A percentile compares a stretch with the other conserved stretches of the same genome.
phyloP scores from a whole-genome alignment of 2,113 vertebrate species.

The Antechinus flavipes region DNA sequence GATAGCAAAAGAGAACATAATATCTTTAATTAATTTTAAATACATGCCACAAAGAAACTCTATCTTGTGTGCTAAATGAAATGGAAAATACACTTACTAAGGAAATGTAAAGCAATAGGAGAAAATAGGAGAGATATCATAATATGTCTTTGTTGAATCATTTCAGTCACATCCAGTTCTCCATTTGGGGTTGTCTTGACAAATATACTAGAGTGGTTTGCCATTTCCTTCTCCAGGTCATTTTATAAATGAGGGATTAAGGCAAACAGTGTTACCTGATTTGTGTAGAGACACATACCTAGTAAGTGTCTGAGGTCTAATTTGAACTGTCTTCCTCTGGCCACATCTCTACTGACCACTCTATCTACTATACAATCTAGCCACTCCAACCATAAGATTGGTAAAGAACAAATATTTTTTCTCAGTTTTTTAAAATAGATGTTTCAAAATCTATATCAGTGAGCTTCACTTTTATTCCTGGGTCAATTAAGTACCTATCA shows the following conservation, averaged over 20 bases:
- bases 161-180: neutral
- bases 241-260: neutral
- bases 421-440: neutral
- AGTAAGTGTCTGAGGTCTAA: neutral
- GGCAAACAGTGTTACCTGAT: neutral
- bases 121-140: neutral
- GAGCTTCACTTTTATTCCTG: neutral
- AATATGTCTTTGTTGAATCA: neutral
- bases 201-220: neutral
- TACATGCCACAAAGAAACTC: too few species aligned
- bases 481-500: neutral
- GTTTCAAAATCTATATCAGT: neutral
- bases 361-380: neutral
- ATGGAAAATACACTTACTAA: too few species aligned
- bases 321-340: neutral
- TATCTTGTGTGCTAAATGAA: too few species aligned
- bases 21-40: neutral
- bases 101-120: neutral
- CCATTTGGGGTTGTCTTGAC: neutral
- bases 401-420: neutral
- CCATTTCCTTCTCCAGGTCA: neutral
- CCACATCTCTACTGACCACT: neutral
- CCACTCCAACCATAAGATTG: neutral
- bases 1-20: neutral
- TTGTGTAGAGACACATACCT: fast-evolving